Base-by-base conservation (phyloP, 1,140 invertebrate species). In the Globodera ellingtonae region DNA sequence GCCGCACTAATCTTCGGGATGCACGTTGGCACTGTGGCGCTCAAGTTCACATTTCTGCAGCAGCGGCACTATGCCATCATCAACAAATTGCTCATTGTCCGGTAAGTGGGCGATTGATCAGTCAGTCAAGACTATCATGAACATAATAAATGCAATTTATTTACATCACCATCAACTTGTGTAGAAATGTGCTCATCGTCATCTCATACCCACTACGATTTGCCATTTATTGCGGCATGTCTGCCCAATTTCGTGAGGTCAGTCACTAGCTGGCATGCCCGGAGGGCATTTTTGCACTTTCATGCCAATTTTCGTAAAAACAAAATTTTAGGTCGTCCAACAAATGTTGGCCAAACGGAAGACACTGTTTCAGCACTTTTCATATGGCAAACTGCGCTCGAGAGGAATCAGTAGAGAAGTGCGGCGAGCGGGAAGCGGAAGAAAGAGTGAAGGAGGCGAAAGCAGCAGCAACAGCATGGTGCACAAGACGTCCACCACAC, bases 171-270 rank as follows among this genome's bases (percentile, higher is more conserved):
- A 21, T 75, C 9, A 10, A 7, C n/a, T 52, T 75, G 10, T 70
- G 59, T 52, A 88, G 86, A 79, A 88, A 88, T 79, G 87, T 88
- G 18, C 71, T 88, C 9, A 88, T 88, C 71, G 87, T 88, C 46
- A 79, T 86, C 21, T 82, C 82, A 13, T 88, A 88, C 75, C 86
- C 86, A 15, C 84, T 88, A 74, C 86, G 86, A 4, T 88, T 88
- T 72, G 86, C 86, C 9, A 88, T 88, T 81, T 88, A 88, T 52
- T 88, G 86, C 74, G 86, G 86, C 35, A 87, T 87, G 86, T 87
- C 85, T 6, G 84, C 83, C 74, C 86, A 87, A 81, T 87, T 87
- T 72, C 72, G 86, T n/a, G 86, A 87, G 73, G 82, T 85, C 35
- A 52, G 62, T n/a, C 35, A 74, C 0, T 8, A 2, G 18, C 52